Percentiles rank a stretch among this genome's conserved stretches.
phyloP scores from a whole-genome alignment of 2,113 vertebrate genomes.

The Sorex araneus region DNA sequence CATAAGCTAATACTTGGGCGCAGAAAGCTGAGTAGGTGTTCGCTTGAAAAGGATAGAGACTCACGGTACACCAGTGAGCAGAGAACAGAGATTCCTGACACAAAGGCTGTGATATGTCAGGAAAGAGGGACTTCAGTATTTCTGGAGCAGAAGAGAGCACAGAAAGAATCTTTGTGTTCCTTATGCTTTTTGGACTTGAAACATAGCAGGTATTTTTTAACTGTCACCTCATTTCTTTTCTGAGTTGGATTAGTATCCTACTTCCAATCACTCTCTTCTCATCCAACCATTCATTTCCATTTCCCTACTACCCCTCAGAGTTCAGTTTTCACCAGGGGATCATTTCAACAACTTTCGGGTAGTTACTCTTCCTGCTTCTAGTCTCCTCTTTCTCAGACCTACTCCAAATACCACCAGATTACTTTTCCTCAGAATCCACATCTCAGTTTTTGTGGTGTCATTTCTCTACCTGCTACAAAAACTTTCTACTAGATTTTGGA shows the following conservation, averaged over 20 bases:
- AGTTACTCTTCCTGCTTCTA: neutral
- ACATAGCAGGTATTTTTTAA: neutral
- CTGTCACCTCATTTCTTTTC: neutral
- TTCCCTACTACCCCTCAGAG: neutral
- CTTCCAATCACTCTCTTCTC: neutral
- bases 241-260: neutral
- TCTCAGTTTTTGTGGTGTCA: neutral
- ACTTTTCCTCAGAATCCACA: neutral
- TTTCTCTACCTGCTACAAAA: neutral
- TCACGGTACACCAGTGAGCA: neutral
- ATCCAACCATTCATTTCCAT: neutral
- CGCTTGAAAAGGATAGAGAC: neutral
- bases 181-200: constrained; percentile 17
- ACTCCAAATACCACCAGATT: constrained; percentile 25
- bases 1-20: neutral
- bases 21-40: constrained; percentile 6
- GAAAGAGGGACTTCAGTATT: constrained; percentile 11
- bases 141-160: neutral
- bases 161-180: neutral
- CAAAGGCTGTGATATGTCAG: neutral
- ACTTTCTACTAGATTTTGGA: neutral
- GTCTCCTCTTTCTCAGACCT: neutral
- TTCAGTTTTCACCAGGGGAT: neutral
- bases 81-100: neutral
- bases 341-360: neutral